These are phyloP conservation scores for Chirona hameri DNA, from an alignment of 2,888 invertebrate genomes.

Conservation along the genomic window DNA sequence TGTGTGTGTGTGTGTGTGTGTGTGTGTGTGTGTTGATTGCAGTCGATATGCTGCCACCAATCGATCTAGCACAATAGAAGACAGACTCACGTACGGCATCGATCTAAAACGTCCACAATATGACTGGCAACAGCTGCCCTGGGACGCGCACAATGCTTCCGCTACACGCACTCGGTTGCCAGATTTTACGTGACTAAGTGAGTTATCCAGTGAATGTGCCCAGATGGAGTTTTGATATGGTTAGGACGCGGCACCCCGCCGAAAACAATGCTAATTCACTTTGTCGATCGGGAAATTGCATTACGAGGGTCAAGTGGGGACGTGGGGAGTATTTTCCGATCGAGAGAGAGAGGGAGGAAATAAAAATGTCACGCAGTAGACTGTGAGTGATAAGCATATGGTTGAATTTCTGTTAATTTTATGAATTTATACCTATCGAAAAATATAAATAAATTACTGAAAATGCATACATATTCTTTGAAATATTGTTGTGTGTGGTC, in stretches of 20 bases:
- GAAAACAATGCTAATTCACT: slow-evolving; percentile 23
- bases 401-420: too few species aligned
- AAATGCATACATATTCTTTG: too few species aligned
- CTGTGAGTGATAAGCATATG: too few species aligned
- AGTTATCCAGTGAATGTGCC: neutral
- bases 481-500: too few species aligned
- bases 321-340: neutral
- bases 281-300: neutral
- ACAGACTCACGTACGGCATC: neutral
- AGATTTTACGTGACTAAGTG: slow-evolving; percentile 5
- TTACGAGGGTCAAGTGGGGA: neutral
- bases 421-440: too few species aligned
- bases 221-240: slow-evolving; percentile 5
- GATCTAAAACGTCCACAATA: too few species aligned
- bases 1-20: too few species aligned
- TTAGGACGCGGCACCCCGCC: neutral
- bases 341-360: neutral
- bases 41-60: neutral
- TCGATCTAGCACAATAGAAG: too few species aligned
- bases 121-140: too few species aligned
- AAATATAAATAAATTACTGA: too few species aligned
- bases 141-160: too few species aligned
- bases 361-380: neutral
- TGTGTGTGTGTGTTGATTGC: neutral
- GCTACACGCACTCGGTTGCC: neutral